Base-by-base conservation (phyloP, 2,797 vertebrate species). In the Hyperoplus immaculatus region DNA sequence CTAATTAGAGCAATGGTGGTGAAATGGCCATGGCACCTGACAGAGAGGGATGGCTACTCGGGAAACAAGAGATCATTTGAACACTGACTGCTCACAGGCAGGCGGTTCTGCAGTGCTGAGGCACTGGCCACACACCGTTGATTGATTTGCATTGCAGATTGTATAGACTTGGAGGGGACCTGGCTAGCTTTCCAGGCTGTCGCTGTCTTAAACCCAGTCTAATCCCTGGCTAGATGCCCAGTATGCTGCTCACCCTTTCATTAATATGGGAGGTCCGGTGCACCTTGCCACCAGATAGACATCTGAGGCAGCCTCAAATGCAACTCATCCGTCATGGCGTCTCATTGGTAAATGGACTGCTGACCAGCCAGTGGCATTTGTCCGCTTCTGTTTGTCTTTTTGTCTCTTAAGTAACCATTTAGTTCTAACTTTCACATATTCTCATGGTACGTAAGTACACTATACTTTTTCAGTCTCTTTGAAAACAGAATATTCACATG, bases 91-190 rank as follows among this genome's bases (percentile, higher is more conserved):
- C 73, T 83, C 78, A 75, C 72, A 85, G 81, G 67, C 74, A 45
- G 75, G 75, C 80, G 73, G 80, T 61, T 76, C 79, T 83, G 77
- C 83, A 54, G 76, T 53, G 77, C 77, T 69, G 61, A 82, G 78
- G 81, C 69, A 59, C 67, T 10, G 78, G 72, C 85, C 69, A 46
- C 77, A 76, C 83, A 62, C 68, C 62, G 78, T 51, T 87, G 87
- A 93, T 88, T 90, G 90, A 94, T 93, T 89, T 92, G 91, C 86
- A 89, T 92, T 89, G 89, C 88, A 91, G 89, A 94, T 87, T 84
- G 75, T 46, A 69, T 57, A 77, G 93, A 91, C 88, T 85, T 78
- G 69, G 88, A 92, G 83, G 82, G 76, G 80, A 86, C 85, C 85
- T 92, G 89, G 87, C 82, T n/a, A 55, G 84, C 68, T 91, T 86